These are phyloP conservation scores for Notothenia coriiceps DNA, from an alignment of 2,113 vertebrate genomes.

Conservation along the genomic window DNA sequence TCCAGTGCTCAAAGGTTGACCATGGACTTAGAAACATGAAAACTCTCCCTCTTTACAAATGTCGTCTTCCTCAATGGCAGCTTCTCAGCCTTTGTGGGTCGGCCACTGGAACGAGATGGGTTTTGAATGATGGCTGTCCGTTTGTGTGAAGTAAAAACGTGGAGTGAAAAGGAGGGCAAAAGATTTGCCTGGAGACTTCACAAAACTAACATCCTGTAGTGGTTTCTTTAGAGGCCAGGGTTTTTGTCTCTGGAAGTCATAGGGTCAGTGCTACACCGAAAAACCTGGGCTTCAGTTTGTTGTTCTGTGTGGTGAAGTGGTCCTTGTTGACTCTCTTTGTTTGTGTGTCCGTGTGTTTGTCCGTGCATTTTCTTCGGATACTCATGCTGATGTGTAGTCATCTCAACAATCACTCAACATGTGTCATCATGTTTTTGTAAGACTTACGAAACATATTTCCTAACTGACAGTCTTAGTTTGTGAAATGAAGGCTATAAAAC, in stretches of 20 bases:
- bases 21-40: conserved; percentile 60
- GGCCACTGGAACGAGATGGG: conserved; percentile 65
- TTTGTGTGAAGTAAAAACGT: conserved; percentile 61
- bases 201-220: conserved; percentile 72
- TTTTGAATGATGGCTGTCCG: conserved; percentile 68
- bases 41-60: conserved; percentile 37
- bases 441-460: conserved; percentile 5
- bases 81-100: conserved; percentile 62
- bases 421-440: conserved; percentile 24
- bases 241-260: conserved; percentile 73
- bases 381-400: conserved; percentile 20
- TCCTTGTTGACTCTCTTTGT: conserved; percentile 62
- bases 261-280: conserved; percentile 67
- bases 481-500: background rate
- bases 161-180: conserved; percentile 64
- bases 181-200: conserved; percentile 64
- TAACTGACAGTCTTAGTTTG: background rate
- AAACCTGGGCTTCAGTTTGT: conserved; percentile 49
- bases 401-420: conserved; percentile 39
- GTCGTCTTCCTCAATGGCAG: conserved; percentile 46
- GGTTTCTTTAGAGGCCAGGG: conserved; percentile 64
- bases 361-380: conserved; percentile 9
- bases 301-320: conserved; percentile 58
- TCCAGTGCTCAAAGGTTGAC: conserved; percentile 66
- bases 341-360: conserved; percentile 1